Evolutionary conservation across 2,113 vertebrate species (phyloP).

Genomic region (Sciurus niger): DNA sequence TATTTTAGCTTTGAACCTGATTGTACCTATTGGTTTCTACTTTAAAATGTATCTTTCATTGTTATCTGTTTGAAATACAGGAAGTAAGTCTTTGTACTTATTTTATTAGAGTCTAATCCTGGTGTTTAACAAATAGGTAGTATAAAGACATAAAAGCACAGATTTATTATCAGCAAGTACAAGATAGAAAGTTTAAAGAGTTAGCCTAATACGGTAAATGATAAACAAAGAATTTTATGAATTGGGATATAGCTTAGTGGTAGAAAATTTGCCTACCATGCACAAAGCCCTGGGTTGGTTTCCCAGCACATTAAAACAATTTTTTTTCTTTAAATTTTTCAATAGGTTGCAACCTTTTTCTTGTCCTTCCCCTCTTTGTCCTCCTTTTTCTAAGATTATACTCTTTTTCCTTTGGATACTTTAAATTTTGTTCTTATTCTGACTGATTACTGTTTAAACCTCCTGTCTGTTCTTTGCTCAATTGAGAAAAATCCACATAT

Average conservation of each 20-base stretch:
- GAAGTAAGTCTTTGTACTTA: background rate
- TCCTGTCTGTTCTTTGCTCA: background rate
- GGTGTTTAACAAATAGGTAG: background rate
- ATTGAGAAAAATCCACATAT: constrained; percentile 18
- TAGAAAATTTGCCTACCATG: background rate
- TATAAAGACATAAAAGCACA: constrained; percentile 22
- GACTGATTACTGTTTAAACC: background rate
- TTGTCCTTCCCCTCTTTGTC: constrained; percentile 85
- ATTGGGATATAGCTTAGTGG: background rate
- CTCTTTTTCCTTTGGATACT: background rate
- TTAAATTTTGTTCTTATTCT: constrained; percentile 1
- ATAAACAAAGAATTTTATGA: background rate
- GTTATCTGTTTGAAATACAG: constrained; percentile 32
- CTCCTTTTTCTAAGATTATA: constrained; percentile 68
- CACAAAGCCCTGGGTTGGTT: background rate
- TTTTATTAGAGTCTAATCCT: background rate
- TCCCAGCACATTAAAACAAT: too few species aligned
- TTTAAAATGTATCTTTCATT: background rate
- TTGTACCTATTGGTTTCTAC: background rate
- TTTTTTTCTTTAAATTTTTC: background rate
- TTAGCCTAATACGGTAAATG: background rate
- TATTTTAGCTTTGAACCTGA: background rate
- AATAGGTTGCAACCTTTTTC: constrained; percentile 31
- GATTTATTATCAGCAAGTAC: background rate
- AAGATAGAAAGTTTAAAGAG: background rate